Evolutionary conservation across 2,888 invertebrate genomes (phyloP).

Genomic region (Cremastobaeus sp.): DNA sequence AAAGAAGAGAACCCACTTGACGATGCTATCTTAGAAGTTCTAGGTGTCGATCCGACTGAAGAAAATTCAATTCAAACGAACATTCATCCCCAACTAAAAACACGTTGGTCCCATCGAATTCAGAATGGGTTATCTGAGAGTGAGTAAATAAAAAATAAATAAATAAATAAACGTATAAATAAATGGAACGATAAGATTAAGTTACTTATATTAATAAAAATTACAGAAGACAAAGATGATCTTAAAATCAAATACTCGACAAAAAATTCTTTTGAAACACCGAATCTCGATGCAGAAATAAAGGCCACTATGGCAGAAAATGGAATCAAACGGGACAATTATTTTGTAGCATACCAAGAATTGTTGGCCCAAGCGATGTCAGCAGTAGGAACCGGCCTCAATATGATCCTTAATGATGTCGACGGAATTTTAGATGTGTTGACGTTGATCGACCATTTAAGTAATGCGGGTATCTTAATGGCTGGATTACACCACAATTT

Average conservation of each 20-base stretch:
- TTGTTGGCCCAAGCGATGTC: not conserved
- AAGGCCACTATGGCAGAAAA: not conserved
- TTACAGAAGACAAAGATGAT: no score
- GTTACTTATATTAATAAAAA: no score
- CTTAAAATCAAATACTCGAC: no score
- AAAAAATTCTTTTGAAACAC: not conserved
- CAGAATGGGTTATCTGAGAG: not conserved
- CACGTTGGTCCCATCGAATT: not conserved
- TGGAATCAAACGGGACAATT: slow-evolving; percentile 4
- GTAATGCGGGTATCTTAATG: not conserved
- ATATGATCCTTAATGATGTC: not conserved
- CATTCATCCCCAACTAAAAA: not conserved
- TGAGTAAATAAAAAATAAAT: not conserved
- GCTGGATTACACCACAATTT: not conserved
- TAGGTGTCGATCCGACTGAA: not conserved
- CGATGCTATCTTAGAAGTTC: not conserved
- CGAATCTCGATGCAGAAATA: not conserved
- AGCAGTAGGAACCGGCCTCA: not conserved
- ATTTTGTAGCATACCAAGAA: slow-evolving; percentile 8
- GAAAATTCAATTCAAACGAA: not conserved
- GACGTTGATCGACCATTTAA: not conserved
- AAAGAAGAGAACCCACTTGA: not conserved
- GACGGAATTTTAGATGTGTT: not conserved
- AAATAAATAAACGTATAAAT: no score
- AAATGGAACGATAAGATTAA: no score